A percentile compares a stretch with the other conserved stretches of the same genome.
Conservation (phyloP, 2,797 vertebrate genomes). For the Ptychadena robeensis region DNA sequence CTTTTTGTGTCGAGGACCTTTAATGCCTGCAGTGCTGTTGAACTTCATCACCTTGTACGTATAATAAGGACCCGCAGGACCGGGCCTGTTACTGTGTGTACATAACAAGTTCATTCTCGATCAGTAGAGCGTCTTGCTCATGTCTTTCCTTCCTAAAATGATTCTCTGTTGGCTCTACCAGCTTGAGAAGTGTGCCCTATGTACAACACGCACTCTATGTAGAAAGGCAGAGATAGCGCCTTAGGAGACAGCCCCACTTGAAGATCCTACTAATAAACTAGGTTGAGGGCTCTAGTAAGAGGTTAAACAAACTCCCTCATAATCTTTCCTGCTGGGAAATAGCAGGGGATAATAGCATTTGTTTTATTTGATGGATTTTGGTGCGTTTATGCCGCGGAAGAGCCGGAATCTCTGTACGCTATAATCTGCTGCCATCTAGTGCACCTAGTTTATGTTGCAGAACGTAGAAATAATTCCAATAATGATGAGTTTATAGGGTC, state of each 20-base stretch:
- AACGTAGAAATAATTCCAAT: too few relatives aligned
- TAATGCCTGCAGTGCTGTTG: not conserved
- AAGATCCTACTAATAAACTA: constrained; percentile 44
- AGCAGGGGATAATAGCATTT: constrained; percentile 48
- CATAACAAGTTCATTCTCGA: not conserved
- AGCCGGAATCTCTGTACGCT: constrained; percentile 49
- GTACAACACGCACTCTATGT: not conserved
- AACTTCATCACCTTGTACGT: constrained; percentile 1
- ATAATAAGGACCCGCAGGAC: constrained; percentile 22
- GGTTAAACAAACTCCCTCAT: constrained; percentile 47
- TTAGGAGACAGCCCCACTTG: constrained; percentile 34
- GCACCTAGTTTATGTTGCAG: constrained; percentile 47
- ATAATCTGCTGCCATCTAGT: constrained; percentile 74
- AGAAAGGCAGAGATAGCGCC: constrained; percentile 4
- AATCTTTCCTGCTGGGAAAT: constrained; percentile 49
- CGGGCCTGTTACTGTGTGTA: not conserved
- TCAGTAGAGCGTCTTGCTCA: not conserved
- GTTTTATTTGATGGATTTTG: constrained; percentile 46
- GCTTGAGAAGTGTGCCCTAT: not conserved
- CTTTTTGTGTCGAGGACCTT: not conserved
- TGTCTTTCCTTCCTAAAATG: not conserved
- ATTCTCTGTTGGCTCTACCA: not conserved
- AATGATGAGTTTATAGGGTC: too few relatives aligned
- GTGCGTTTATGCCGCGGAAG: not conserved
- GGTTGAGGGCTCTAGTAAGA: constrained; percentile 29